Base-by-base conservation (phyloP, 2,113 vertebrate genomes). In the Scalopus aquaticus region DNA sequence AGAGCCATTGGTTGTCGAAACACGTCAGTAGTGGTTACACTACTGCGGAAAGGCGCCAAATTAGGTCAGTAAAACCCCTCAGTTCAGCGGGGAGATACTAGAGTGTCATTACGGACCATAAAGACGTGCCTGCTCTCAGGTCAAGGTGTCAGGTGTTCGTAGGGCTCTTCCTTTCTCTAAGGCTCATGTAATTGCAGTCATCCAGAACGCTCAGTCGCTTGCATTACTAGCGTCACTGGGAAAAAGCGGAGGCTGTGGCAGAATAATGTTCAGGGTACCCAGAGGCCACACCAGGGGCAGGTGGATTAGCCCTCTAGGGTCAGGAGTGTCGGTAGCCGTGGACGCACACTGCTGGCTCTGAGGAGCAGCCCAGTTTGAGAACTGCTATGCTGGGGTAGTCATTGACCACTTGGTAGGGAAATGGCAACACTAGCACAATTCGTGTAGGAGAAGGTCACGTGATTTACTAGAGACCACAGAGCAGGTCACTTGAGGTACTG, bases 1-100 rank as follows among this genome's bases (percentile, higher is more conserved):
- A 99, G 99, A 97, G 99, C 99, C 12, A 99, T 99, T 0, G 99
- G 99, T 9, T 99, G 99, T 80, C 98, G 99, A 51, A 99, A 99
- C 88, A 99, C 99, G 0, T 97, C 99, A 0, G 99, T 99, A 1
- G 99, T 99, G 96, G 98, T 99, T 32, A 99, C 97, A 0, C 98
- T 99, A 35, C 98, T 99, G 94, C 99, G 99, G 78, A 99, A 99
- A 98, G 99, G 99, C 93, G 99, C 99, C 76, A 99, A 99, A 88
- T 98, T 99, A 73, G 99, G 99, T 99, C 0, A 96, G 98, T 98
- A 26, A 56, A 15, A 70, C 9, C 0, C 13, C 26, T 77, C 54
- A 0, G 2, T 28, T 77, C n/a, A 44, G 81, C 62, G 26, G 46
- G 5, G 54, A 5, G n/a, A n/a, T 3, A 49, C 20, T 9, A 78